Percentiles rank a stretch among this genome's conserved stretches.
These are phyloP conservation scores for Microtus ochrogaster DNA, from an alignment of 2,113 vertebrate genomes.

Conservation along the genomic window DNA sequence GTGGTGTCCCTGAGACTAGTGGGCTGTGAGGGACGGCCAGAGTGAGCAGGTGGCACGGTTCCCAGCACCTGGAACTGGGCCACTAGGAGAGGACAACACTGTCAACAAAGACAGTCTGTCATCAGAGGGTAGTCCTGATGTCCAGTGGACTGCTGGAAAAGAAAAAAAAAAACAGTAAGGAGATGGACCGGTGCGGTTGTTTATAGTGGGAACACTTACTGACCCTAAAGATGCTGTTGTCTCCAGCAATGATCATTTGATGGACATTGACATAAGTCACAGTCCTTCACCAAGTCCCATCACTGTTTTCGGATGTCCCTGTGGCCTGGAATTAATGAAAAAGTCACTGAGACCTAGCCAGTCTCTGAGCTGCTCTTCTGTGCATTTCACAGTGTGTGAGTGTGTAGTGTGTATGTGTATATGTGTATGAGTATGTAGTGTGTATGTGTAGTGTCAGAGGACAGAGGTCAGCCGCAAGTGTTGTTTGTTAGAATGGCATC, in stretches of 20 bases:
- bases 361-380: neutral
- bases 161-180: neutral
- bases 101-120: neutral
- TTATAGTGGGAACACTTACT: neutral
- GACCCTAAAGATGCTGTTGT: neutral
- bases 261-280: rapidly evolving
- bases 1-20: neutral
- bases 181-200: neutral
- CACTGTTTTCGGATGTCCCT: neutral
- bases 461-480: neutral
- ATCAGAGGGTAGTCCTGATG: neutral
- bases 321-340: neutral
- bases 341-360: neutral
- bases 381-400: neutral
- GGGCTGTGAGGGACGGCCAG: neutral
- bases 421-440: neutral
- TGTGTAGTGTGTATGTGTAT: neutral
- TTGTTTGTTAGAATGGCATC: neutral
- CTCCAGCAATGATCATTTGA: neutral
- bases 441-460: neutral
- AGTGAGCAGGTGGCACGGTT: neutral
- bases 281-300: rapidly evolving
- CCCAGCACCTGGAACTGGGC: neutral
- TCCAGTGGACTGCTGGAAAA: neutral
- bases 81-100: neutral